Evolutionary conservation across 2,888 invertebrate species (phyloP).

Genomic region (Drosophila austrosaltans): DNA sequence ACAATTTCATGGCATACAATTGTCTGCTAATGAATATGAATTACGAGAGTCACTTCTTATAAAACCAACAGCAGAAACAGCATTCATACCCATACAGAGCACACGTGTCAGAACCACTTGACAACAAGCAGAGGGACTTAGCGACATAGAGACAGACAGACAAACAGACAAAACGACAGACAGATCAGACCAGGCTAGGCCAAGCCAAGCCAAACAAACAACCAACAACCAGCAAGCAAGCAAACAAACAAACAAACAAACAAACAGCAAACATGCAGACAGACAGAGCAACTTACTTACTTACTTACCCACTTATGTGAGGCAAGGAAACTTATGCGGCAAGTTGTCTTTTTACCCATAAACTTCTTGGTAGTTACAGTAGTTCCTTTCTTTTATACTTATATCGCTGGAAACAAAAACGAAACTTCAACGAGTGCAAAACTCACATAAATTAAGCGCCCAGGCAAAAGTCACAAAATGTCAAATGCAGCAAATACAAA

Average conservation of each 20-base stretch:
- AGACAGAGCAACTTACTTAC: slow-evolving; percentile 50
- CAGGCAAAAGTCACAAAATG: slow-evolving; percentile 72
- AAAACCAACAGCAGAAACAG: not conserved
- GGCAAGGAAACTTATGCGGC: slow-evolving; percentile 69
- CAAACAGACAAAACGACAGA: slow-evolving; percentile 26
- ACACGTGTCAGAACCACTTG: slow-evolving; percentile 30
- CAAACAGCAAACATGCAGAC: slow-evolving; percentile 26
- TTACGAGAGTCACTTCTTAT: slow-evolving; percentile 53
- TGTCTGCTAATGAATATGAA: slow-evolving; percentile 72
- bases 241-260: slow-evolving; percentile 38
- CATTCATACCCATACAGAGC: slow-evolving; percentile 6
- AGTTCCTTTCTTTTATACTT: slow-evolving; percentile 2
- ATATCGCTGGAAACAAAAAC: slow-evolving; percentile 49
- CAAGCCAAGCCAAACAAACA: slow-evolving; percentile 44
- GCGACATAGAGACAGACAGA: slow-evolving; percentile 32
- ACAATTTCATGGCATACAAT: slow-evolving; percentile 65
- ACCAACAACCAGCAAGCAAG: slow-evolving; percentile 40
- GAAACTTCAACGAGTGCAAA: slow-evolving; percentile 57
- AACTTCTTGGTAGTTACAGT: slow-evolving; percentile 59
- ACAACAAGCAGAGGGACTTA: slow-evolving; percentile 34
- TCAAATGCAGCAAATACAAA: slow-evolving; percentile 66
- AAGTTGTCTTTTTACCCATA: slow-evolving; percentile 67
- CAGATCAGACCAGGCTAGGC: slow-evolving; percentile 34
- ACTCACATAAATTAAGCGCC: slow-evolving; percentile 76
- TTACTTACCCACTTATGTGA: slow-evolving; percentile 69